A percentile compares a stretch with the other conserved stretches of the same genome.
phyloP scores from a whole-genome alignment of 2,797 vertebrate genomes.

The Synanceia verrucosa region DNA sequence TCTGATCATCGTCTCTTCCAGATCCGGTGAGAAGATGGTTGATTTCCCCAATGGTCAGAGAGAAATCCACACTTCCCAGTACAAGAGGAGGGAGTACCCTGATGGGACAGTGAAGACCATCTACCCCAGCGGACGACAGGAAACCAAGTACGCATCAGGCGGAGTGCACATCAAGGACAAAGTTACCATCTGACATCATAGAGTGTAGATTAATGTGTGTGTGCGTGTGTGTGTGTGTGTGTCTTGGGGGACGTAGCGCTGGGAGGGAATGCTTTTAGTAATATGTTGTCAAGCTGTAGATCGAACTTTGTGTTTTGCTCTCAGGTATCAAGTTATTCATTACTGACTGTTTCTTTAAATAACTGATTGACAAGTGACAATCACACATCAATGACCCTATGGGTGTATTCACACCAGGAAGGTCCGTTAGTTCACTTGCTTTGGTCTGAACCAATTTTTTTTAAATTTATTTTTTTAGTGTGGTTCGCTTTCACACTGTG shows the following conservation, averaged over 20 bases:
- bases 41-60: conserved; percentile 79
- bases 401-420: no score
- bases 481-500: no score
- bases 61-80: conserved; percentile 77
- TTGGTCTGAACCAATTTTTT: no score
- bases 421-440: no score
- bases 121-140: conserved; percentile 70
- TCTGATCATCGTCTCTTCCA: conserved; percentile 40
- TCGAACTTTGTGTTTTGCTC: neutral
- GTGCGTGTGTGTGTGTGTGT: neutral
- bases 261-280: neutral
- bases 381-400: neutral
- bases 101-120: conserved; percentile 81
- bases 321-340: neutral
- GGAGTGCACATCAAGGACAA: conserved; percentile 59
- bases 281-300: neutral
- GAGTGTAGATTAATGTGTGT: neutral
- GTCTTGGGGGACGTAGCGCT: neutral
- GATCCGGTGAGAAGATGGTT: conserved; percentile 79
- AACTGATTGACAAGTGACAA: neutral
- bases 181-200: conserved; percentile 7
- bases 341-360: neutral
- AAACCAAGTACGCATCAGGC: conserved; percentile 73
- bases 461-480: no score
- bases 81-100: conserved; percentile 78